Percentiles rank a stretch among this genome's conserved stretches.
Conservation (phyloP, 2,888 invertebrate genomes). For the Drosophila conformis region DNA sequence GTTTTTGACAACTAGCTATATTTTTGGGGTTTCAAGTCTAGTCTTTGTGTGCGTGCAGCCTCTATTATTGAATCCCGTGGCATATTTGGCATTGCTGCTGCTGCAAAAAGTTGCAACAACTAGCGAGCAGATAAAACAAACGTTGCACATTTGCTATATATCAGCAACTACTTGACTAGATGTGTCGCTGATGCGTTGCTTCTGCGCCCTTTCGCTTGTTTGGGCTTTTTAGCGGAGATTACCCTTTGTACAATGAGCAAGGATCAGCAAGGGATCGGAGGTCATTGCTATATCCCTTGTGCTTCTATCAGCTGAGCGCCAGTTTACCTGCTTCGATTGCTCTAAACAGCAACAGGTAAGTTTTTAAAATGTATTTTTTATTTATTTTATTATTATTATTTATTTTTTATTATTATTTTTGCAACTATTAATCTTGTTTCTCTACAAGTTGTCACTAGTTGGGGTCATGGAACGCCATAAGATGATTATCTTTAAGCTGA, state of each 20-base stretch:
- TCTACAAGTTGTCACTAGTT: constrained; percentile 14
- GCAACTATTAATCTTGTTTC: constrained; percentile 46
- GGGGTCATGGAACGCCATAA: background rate
- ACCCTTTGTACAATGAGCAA: background rate
- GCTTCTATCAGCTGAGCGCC: constrained; percentile 9
- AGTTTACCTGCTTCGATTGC: constrained; percentile 18
- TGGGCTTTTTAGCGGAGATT: constrained; percentile 4
- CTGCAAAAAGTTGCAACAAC: constrained; percentile 8
- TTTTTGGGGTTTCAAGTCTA: background rate
- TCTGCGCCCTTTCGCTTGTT: constrained; percentile 47
- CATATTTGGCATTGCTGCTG: constrained; percentile 42
- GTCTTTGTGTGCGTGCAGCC: constrained; percentile 53
- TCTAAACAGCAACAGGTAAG: constrained; percentile 35
- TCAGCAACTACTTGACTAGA: constrained; percentile 26
- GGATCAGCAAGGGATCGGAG: background rate
- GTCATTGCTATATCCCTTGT: background rate
- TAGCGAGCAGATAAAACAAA: background rate
- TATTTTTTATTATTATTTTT: too few relatives aligned
- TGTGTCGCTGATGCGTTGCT: constrained; percentile 38
- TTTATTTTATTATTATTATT: too few relatives aligned
- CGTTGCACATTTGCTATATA: background rate
- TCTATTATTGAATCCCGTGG: constrained; percentile 18
- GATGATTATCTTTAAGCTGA: constrained; percentile 33
- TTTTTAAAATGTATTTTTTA: background rate
- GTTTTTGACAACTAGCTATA: constrained; percentile 3